Conservation (phyloP, 2,888 invertebrate species). For the Cremastinae sp. region DNA sequence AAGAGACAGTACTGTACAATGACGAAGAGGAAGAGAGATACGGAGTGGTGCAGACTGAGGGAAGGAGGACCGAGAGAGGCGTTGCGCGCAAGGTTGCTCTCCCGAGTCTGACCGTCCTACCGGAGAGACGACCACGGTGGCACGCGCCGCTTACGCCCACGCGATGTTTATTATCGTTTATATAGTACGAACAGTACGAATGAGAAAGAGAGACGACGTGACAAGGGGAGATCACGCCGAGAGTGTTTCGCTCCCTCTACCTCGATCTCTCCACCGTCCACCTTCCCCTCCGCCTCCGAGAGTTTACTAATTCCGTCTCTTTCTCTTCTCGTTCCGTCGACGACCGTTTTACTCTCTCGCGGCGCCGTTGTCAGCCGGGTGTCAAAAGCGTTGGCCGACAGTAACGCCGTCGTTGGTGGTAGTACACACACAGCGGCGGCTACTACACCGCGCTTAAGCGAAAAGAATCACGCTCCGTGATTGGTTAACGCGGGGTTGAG, state of each 20-base stretch:
- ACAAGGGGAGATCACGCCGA: no score
- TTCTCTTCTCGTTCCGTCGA: no score
- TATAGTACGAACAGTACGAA: conserved; percentile 11
- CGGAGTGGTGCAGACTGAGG: not conserved
- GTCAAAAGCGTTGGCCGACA: conserved; percentile 46
- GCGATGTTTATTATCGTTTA: conserved; percentile 50
- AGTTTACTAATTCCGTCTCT: no score
- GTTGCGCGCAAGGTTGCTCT: conserved; percentile 64
- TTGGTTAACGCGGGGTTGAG: conserved; percentile 32
- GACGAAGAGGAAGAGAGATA: not conserved
- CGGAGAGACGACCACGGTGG: conserved; percentile 66
- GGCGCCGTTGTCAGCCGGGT: conserved; percentile 61
- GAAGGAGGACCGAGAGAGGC: conserved; percentile 52
- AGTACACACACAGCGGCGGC: conserved; percentile 42
- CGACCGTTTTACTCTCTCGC: conserved; percentile 36
- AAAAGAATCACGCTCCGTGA: conserved; percentile 61
- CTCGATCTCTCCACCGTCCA: no score
- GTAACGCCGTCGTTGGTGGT: conserved; percentile 48
- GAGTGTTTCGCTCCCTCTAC: no score
- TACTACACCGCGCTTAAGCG: conserved; percentile 49
- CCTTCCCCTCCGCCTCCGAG: no score
- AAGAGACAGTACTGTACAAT: conserved; percentile 7
- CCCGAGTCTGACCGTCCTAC: conserved; percentile 68
- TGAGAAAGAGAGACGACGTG: conserved; percentile 20
- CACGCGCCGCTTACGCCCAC: conserved; percentile 67